Base-by-base conservation (phyloP, 2,797 vertebrate species). In the Myripristis jacobus region DNA sequence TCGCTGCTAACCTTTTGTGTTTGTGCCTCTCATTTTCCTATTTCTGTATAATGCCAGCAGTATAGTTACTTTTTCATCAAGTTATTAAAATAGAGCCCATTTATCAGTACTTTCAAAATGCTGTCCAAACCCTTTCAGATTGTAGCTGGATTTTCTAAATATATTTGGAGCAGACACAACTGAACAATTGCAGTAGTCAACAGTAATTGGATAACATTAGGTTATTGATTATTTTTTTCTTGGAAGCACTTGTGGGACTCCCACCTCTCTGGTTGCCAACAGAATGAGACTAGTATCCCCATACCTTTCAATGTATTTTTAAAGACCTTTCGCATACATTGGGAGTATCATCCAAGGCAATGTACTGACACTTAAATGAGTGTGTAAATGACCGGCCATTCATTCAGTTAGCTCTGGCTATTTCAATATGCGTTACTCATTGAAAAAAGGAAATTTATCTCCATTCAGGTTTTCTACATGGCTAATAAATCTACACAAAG, bases 281-380 rank as follows among this genome's bases (percentile, higher is more conserved):
- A 59, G 70, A 67, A 52, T 73, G 44, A 4, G 38, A 44, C 57
- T 51, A 2, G 3, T 52, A 9, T 15, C 24, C 6, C 19, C 47
- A 66, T 66, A 46, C 55, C 51, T 44, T 59, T 61, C 44, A 34
- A 65, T 81, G 55, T 67, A 81, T 79, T 81, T 84, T 83, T 80
- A 22, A 81, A 80, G 61, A 43, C 38, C 70, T 75, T 80, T 80
- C 83, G 67, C 69, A 81, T 73, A 41, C 15, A 8, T 51, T 19
- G 60, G 13, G 59, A 21, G 22, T 19, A 19, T 34, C 24, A 51
- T 63, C 63, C 44, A 21, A 52, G 60, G 62, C 51, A 25, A 43
- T 65, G 74, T 48, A 25, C 34, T 44, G 53, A 34, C 56, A 50
- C 12, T 44, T 21, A 21, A n/a, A 36, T 38, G 55, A 36, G 55